Evolutionary conservation across 2,888 invertebrate genomes (phyloP), one percentile per base, ranked within the genome.

Genomic region (Eristalis pertinax): DNA sequence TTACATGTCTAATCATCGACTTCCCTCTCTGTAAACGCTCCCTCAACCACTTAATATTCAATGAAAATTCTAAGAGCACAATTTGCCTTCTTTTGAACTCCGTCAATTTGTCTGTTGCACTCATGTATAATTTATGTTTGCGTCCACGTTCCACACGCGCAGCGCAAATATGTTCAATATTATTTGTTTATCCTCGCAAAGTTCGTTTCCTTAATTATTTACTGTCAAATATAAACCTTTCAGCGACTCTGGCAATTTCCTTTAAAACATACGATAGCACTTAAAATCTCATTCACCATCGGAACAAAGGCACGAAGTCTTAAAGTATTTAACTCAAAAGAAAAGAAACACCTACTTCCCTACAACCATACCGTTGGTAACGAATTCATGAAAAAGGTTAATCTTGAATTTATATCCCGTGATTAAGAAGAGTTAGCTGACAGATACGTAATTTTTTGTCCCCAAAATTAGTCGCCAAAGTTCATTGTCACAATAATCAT

Each of bases 401-500:
- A 60, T 60, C 60, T 70, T 60, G 60, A 70, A 60, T 26, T 72
- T 72, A 29, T 29, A 60, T 26, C 29, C 29, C 41, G 62, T 19
- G 62, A 63, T 73, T 29, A 73, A 73, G 26, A 32, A 43, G 62
- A 73, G 22, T 73, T 73, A 73, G 32, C 19, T 19, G 72, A 29
- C 72, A 63, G 43, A 73, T 35, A 62, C 1, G 4, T 22, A 63
- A 50, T 63, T 19, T 19, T 50, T 50, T 43, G 3, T n/a, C 32
- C 13, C 35, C 60, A 72, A 62, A 70, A 58, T 69, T 11, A 13
- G 58, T 15, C 32, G 38, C 7, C 2, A 62, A 73, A 73, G 73
- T 73, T 73, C 73, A 73, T 73, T 56, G 73, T 15, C 73, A 60
- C 70, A 60, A 38, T 22, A 41, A 41, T 60, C 50, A n/a, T 50